Evolutionary conservation across 1,140 invertebrate species (phyloP), one percentile per base, ranked within the genome.

Genomic region (Akabosia matsudoensis): DNA sequence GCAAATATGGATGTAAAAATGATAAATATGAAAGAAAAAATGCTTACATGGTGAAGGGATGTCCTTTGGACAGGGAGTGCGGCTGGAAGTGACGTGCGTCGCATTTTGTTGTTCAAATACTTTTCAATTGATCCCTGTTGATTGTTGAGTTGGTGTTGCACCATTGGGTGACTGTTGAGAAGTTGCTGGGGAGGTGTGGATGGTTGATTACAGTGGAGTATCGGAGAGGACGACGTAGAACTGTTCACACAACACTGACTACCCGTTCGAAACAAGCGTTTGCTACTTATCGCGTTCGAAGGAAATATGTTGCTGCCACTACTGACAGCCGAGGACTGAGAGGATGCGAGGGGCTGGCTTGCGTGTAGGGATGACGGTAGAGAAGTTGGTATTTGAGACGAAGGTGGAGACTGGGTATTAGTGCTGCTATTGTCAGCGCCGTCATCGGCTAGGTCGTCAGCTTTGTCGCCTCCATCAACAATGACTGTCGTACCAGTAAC

Each of bases 31-130:
- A 72, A 72, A 13, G n/a, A 72, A 72, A 72, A 1, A 72, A 45
- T 45, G 33, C 78, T 61, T 75, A 79, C 78, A 34, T 76, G 67
- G 54, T 74, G 78, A 74, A 73, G 70, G 34, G 70, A 2, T 18
- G 54, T 45, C 51, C 70, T 70, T 31, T 79, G 78, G 1, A 71
- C 78, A 24, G 78, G 78, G 18, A 79, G 71, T 16, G 78, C 78
- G 73, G 78, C 78, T 34, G 78, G 78, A n/a, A 79, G 78, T n/a
- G 78, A 79, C n/a, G 78, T 79, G 30, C 78, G 73, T 72, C 78
- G 64, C 78, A 79, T 79, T 37, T 79, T 77, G 70, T 13, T 37
- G 33, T 34, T 31, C 26, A 67, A n/a, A 67, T 67, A 67, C n/a
- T 67, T 67, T 67, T 67, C 61, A 67, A 67, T 28, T 28, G 61